These are phyloP conservation scores for Manis crassicaudata DNA, from an alignment of 2,797 vertebrate species.

Conservation along the genomic window DNA sequence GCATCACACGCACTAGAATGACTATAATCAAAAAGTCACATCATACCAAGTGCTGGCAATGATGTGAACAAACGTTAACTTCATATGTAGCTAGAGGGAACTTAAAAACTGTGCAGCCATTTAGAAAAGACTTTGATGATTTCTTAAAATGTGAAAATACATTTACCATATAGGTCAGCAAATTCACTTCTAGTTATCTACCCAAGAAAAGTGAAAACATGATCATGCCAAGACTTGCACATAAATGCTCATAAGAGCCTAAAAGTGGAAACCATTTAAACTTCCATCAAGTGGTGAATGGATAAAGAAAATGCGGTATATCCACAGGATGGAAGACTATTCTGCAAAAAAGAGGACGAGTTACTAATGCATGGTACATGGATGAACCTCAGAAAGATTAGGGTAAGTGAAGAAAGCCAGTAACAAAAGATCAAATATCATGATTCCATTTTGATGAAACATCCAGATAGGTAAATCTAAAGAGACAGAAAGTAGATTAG, in stretches of 20 bases:
- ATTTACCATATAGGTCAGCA: neutral
- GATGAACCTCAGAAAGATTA: neutral
- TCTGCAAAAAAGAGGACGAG: neutral
- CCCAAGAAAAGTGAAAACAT: neutral
- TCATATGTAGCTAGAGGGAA: neutral
- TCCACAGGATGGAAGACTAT: neutral
- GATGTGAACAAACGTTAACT: neutral
- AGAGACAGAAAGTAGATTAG: neutral
- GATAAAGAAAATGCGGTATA: neutral
- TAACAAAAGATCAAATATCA: neutral
- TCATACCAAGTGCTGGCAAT: neutral
- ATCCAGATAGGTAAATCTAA: neutral
- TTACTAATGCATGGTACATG: neutral
- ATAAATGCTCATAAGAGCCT: neutral
- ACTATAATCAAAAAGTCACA: neutral
- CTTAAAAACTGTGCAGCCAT: neutral
- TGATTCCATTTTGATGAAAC: neutral
- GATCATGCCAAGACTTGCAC: neutral
- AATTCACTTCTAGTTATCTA: neutral
- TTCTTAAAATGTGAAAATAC: slow-evolving; percentile 12
- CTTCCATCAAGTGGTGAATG: neutral
- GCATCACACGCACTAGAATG: neutral
- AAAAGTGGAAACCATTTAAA: neutral
- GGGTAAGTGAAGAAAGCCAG: neutral
- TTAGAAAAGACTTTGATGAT: neutral